Evolutionary conservation across 2,888 invertebrate genomes (phyloP), one percentile per base, ranked within the genome.

Genomic region (Argynnis bischoffii): DNA sequence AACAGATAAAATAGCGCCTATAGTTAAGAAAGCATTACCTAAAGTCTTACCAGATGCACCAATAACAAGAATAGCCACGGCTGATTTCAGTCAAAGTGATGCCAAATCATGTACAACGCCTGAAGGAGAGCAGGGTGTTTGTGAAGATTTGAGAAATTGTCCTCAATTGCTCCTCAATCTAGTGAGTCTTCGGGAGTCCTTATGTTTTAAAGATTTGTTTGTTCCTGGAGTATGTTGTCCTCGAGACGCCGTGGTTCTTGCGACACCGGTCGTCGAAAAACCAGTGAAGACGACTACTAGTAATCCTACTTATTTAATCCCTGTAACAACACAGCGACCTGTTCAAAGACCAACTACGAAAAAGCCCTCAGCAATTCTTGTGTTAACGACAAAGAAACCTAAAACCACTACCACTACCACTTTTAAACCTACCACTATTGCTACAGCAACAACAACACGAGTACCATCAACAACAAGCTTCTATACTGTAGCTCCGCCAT

Each of bases 151-250:
- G 18, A 97, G 97, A 78, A 97, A 96, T 78, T 98, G 98, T 79
- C 98, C 98, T 0, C 96, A 97, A 75, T 86, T 98, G 35, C 89
- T 98, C 1, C 87, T 98, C 26, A 97, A 98, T 84, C 91, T 98
- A 63, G 95, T 96, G 15, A 96, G 95, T 81, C 90, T 98, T 18
- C 90, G 98, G 46, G 97, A 97, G 79, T 98, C 98, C 0, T 92
- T 98, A 13, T 98, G 98, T 80, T 98, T 98, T 81, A 98, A 98
- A 88, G 97, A 96, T 72, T 93, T 98, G 1, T 98, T 98, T 79
- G 96, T 97, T 2, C 98, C 98, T 1, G 98, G 98, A 1, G 98
- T 98, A 2, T 98, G 98, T 81, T 98, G 98, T 84, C 98, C 98
- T 11, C 87, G 92, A 77, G 92, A 91, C 77, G 89, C 82, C 47